A percentile compares a stretch with the other conserved stretches of the same genome.
phyloP scores from a whole-genome alignment of 2,888 invertebrate species.

The Apotomis capreana region DNA sequence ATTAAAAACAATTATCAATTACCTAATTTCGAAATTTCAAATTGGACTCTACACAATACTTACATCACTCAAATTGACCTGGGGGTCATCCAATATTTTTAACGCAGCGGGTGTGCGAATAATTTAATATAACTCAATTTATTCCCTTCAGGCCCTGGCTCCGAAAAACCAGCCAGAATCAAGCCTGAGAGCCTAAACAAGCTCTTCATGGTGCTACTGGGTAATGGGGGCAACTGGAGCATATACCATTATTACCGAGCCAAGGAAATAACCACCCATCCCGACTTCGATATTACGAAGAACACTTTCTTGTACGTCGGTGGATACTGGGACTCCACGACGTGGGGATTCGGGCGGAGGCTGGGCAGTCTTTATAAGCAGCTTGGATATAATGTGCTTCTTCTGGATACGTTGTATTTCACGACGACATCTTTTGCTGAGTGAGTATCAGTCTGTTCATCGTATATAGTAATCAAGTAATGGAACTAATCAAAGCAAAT shows the following conservation, averaged over 20 bases:
- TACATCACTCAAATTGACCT: too few relatives aligned
- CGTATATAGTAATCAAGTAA: too few relatives aligned
- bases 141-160: constrained; percentile 62
- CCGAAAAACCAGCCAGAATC: constrained; percentile 56
- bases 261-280: constrained; percentile 55
- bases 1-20: too few relatives aligned
- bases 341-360: constrained; percentile 49
- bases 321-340: constrained; percentile 65
- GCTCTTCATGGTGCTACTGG: constrained; percentile 56
- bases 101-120: too few relatives aligned
- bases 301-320: constrained; percentile 64
- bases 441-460: constrained; percentile 54
- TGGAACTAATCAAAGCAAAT: too few relatives aligned
- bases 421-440: constrained; percentile 63
- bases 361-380: constrained; percentile 55
- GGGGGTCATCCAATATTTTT: too few relatives aligned
- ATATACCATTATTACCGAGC: constrained; percentile 64
- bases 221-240: constrained; percentile 46
- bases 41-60: too few relatives aligned
- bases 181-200: constrained; percentile 57
- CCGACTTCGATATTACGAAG: constrained; percentile 53
- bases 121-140: too few relatives aligned
- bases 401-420: constrained; percentile 60
- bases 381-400: constrained; percentile 61
- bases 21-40: too few relatives aligned